Evolutionary conservation across 2,888 invertebrate genomes (phyloP).

Genomic region (Hylaea fasciaria): DNA sequence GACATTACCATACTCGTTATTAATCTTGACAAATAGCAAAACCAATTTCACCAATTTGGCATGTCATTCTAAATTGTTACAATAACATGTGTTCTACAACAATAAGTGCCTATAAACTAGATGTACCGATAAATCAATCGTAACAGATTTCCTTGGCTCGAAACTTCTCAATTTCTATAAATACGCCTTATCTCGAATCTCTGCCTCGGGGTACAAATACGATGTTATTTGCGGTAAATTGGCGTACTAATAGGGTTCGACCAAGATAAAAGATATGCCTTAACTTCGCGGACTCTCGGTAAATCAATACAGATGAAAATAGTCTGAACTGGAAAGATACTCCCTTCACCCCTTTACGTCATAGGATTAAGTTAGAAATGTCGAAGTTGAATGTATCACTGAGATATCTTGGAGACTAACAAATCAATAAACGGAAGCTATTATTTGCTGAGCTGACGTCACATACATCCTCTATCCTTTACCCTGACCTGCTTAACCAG

Average conservation of each 20-base stretch:
- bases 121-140: too few species aligned
- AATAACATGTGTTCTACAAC: too few species aligned
- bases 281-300: constrained; percentile 30
- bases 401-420: constrained; percentile 24
- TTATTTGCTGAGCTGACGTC: neutral
- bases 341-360: constrained; percentile 25
- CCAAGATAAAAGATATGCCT: constrained; percentile 38
- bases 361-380: constrained; percentile 28
- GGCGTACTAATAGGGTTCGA: constrained; percentile 33
- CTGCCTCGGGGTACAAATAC: constrained; percentile 19
- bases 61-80: too few species aligned
- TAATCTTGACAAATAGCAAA: too few species aligned
- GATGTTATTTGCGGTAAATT: constrained; percentile 31
- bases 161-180: constrained; percentile 19
- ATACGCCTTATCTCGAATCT: constrained; percentile 20
- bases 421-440: neutral
- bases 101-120: too few species aligned
- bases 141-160: neutral
- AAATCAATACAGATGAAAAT: constrained; percentile 36
- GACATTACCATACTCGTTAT: too few species aligned
- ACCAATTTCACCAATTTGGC: too few species aligned
- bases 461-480: too few species aligned
- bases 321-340: constrained; percentile 24
- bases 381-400: constrained; percentile 19
- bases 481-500: too few species aligned